phyloP scores from a whole-genome alignment of 2,888 invertebrate genomes.

The Caenorhabditis uteleia region DNA sequence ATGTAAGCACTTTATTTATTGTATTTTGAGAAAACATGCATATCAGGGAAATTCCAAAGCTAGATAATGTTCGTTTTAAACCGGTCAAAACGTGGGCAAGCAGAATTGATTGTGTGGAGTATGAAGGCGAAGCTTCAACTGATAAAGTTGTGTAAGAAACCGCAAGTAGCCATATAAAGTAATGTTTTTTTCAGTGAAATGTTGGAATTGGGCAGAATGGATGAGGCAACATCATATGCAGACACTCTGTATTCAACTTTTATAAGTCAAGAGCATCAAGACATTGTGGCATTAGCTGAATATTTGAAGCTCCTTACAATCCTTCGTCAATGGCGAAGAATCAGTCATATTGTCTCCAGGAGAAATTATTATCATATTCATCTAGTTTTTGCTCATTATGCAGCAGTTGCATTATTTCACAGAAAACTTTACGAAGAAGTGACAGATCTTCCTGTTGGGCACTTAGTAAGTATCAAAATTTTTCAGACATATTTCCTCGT shows the following conservation, averaged over 20 bases:
- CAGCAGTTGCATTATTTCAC: conserved; percentile 44
- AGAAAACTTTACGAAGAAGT: conserved; percentile 36
- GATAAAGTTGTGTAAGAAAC: conserved; percentile 19
- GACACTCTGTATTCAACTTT: conserved; percentile 30
- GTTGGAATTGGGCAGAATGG: conserved; percentile 35
- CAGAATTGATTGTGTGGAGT: conserved; percentile 28
- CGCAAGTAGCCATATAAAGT: background rate
- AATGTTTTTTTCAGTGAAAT: conserved; percentile 20
- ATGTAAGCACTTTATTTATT: background rate
- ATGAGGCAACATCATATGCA: conserved; percentile 29
- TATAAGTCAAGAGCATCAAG: conserved; percentile 18
- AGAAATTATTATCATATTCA: conserved; percentile 40
- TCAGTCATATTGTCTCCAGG: conserved; percentile 14
- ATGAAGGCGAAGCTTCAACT: conserved; percentile 22
- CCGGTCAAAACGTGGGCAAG: conserved; percentile 21
- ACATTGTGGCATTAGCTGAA: conserved; percentile 30
- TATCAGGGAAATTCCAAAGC: conserved; percentile 27
- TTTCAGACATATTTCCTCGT: background rate
- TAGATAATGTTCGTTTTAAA: conserved; percentile 19
- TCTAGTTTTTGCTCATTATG: conserved; percentile 53
- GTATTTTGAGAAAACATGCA: background rate
- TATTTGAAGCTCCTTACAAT: conserved; percentile 33
- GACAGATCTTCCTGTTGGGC: conserved; percentile 34
- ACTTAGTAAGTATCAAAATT: conserved; percentile 17
- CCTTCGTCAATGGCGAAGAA: conserved; percentile 36